Conservation (phyloP, 2,888 invertebrate genomes). For the Pandemis corylana region DNA sequence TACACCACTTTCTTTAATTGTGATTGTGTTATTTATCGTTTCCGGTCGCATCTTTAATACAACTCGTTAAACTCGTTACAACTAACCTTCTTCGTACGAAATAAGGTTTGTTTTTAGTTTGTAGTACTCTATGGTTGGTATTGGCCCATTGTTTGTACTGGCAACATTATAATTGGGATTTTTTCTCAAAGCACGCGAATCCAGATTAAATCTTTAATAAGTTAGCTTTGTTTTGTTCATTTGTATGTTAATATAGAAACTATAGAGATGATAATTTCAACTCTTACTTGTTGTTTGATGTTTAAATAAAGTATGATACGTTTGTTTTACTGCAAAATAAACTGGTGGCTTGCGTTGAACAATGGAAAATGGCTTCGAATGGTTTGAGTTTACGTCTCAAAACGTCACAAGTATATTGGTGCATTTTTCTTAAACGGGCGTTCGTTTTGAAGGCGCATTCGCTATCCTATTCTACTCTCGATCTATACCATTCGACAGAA, state of each 20-base stretch:
- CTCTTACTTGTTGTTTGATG: constrained; percentile 18
- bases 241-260: constrained; percentile 39
- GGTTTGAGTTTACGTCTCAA: too few relatives aligned
- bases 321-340: background rate
- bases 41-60: constrained; percentile 9
- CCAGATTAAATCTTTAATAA: constrained; percentile 38
- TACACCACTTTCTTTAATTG: constrained; percentile 15
- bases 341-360: background rate
- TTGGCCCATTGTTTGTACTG: constrained; percentile 50
- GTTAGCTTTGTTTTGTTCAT: constrained; percentile 36
- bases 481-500: too few relatives aligned
- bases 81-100: background rate
- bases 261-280: constrained; percentile 24
- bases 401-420: too few relatives aligned
- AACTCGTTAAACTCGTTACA: background rate
- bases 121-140: background rate
- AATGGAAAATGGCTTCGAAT: background rate
- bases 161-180: constrained; percentile 53
- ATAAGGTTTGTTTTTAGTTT: background rate
- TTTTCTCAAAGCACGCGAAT: constrained; percentile 56
- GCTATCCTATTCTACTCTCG: too few relatives aligned
- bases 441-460: too few relatives aligned
- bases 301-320: background rate
- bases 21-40: constrained; percentile 14
- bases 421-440: too few relatives aligned